Evolutionary conservation across 2,113 vertebrate species (phyloP).

Genomic region (Halichoerus grypus): DNA sequence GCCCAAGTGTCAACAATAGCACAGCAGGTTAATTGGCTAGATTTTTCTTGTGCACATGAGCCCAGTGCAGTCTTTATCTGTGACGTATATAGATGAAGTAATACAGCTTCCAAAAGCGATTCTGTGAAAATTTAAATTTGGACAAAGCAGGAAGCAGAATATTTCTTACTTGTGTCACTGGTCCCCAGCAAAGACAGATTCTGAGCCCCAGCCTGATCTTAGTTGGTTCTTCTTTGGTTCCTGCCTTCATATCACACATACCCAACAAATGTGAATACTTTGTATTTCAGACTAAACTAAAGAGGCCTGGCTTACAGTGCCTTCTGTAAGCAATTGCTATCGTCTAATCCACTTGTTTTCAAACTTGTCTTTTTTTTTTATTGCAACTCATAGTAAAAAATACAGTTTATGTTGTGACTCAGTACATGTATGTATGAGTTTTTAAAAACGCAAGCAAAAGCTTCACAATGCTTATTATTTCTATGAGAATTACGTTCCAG

Average conservation of each 20-base stretch:
- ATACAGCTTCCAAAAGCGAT: constrained; percentile 35
- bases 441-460: constrained; percentile 20
- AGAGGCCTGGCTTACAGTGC: neutral
- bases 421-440: neutral
- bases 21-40: constrained; percentile 22
- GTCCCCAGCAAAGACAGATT: neutral
- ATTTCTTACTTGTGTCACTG: constrained; percentile 39
- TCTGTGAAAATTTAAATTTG: constrained; percentile 50
- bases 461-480: constrained; percentile 31
- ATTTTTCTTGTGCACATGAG: neutral
- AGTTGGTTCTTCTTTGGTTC: neutral
- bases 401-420: neutral
- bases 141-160: constrained; percentile 48
- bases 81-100: neutral
- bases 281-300: neutral
- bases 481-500: neutral
- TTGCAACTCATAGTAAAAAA: constrained; percentile 28
- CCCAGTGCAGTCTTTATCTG: neutral
- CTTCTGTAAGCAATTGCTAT: constrained; percentile 37
- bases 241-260: neutral
- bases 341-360: constrained; percentile 48
- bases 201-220: neutral
- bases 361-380: neutral
- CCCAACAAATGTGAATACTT: constrained; percentile 15
- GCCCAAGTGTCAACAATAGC: constrained; percentile 24